A percentile compares a stretch with the other conserved stretches of the same genome.
Evolutionary conservation across 2,888 invertebrate genomes (phyloP).

Genomic region (Leptopilina drosophilae): DNA sequence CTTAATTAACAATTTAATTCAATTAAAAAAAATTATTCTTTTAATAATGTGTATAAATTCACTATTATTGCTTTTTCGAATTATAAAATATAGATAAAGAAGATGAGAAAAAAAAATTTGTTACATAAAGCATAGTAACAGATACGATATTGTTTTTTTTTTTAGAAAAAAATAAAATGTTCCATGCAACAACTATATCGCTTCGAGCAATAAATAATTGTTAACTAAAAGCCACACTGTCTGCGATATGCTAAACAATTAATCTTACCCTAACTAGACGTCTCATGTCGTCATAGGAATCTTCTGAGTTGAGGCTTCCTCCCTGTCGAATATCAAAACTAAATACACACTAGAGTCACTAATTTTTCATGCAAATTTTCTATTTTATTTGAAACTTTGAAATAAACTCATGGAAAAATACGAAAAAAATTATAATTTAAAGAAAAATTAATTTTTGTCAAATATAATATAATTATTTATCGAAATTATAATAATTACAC

Average conservation of each 20-base stretch:
- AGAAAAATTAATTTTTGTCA: too few relatives aligned
- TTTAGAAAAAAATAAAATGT: not conserved
- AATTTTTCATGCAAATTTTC: too few relatives aligned
- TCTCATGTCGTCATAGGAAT: slow-evolving; percentile 83
- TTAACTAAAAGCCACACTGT: not conserved
- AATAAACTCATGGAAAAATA: too few relatives aligned
- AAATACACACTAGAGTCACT: too few relatives aligned
- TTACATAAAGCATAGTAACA: not conserved
- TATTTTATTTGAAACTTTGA: too few relatives aligned
- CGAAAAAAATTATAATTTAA: too few relatives aligned
- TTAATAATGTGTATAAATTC: too few relatives aligned
- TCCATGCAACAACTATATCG: not conserved
- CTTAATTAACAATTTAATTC: too few relatives aligned
- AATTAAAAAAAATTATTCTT: too few relatives aligned
- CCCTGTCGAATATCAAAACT: slow-evolving; percentile 75
- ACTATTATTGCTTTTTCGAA: too few relatives aligned
- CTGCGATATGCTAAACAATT: not conserved
- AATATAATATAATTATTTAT: too few relatives aligned
- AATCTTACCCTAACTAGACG: slow-evolving; percentile 81
- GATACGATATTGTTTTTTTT: not conserved
- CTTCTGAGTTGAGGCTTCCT: slow-evolving; percentile 82
- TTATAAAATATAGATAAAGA: not conserved
- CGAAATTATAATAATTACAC: too few relatives aligned
- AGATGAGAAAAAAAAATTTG: not conserved
- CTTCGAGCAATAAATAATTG: not conserved